Percentiles rank a stretch among this genome's conserved stretches.
Conservation (phyloP, 2,797 vertebrate species). For the Neosilurus mollespiculum region DNA sequence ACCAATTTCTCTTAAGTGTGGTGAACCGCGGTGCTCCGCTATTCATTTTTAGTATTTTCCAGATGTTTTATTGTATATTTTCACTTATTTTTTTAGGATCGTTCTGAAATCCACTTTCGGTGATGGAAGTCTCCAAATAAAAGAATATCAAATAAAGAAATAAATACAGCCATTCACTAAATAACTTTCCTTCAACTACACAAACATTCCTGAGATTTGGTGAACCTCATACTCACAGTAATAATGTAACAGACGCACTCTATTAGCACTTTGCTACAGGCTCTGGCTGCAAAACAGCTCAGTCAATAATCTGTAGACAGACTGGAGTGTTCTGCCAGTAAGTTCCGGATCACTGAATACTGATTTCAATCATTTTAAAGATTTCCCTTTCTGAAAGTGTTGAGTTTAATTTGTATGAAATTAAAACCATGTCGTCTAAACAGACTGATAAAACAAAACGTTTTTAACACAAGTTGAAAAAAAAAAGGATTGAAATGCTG, state of each 20-base stretch:
- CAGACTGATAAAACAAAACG: neutral
- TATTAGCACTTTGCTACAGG: slow-evolving; percentile 41
- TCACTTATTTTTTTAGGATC: no score
- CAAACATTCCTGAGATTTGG: slow-evolving; percentile 5
- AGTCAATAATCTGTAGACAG: slow-evolving; percentile 44
- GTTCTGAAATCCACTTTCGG: no score
- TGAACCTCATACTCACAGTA: slow-evolving; percentile 26
- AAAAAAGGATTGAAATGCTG: slow-evolving; percentile 8
- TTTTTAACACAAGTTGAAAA: neutral
- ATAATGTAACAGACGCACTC: slow-evolving; percentile 52
- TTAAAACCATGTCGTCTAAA: neutral
- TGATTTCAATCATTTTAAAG: slow-evolving; percentile 9
- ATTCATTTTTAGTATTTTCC: no score
- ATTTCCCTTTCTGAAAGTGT: neutral
- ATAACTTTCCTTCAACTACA: neutral
- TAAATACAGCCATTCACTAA: neutral
- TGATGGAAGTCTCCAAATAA: no score
- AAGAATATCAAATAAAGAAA: neutral
- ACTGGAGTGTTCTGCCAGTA: slow-evolving; percentile 17
- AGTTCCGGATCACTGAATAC: slow-evolving; percentile 39
- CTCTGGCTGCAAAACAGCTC: slow-evolving; percentile 29
- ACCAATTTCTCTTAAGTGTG: no score
- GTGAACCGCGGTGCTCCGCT: no score
- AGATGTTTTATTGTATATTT: no score
- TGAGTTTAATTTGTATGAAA: neutral